These are phyloP conservation scores for Ditylenchus dipsaci DNA, from an alignment of 1,140 invertebrate species.

Conservation along the genomic window DNA sequence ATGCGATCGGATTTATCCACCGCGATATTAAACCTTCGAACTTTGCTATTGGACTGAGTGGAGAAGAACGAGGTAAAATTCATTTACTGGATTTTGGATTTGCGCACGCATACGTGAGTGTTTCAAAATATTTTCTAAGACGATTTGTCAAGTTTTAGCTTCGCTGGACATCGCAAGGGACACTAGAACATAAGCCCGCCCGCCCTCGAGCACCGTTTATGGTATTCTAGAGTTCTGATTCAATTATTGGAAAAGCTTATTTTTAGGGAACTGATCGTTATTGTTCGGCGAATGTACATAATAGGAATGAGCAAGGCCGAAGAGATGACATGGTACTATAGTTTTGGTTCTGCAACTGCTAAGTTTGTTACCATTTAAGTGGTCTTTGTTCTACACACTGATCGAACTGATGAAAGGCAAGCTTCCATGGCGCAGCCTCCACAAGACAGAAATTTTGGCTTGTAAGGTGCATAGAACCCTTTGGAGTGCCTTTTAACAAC, in stretches of 20 bases:
- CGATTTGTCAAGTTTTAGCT: slow-evolving; percentile 12
- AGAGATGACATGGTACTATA: slow-evolving; percentile 45
- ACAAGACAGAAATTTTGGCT: background rate
- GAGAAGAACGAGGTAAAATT: slow-evolving; percentile 17
- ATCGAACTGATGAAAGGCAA: slow-evolving; percentile 4
- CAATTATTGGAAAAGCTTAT: background rate
- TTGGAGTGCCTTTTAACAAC: background rate
- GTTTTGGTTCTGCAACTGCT: slow-evolving; percentile 40
- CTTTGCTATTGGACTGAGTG: slow-evolving; percentile 21
- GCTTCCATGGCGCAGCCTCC: background rate
- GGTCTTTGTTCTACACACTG: background rate
- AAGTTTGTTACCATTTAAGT: background rate
- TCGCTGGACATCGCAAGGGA: background rate
- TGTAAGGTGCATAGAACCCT: background rate
- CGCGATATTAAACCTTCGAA: slow-evolving; percentile 23
- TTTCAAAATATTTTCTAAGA: background rate
- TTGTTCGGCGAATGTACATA: slow-evolving; percentile 45
- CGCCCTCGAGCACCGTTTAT: slow-evolving; percentile 21
- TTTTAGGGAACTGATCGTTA: slow-evolving; percentile 42
- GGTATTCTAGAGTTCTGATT: background rate
- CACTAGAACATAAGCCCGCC: slow-evolving; percentile 1
- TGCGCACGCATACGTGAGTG: slow-evolving; percentile 28
- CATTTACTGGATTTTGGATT: slow-evolving; percentile 32
- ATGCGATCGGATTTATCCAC: slow-evolving; percentile 29
- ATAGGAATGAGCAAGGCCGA: slow-evolving; percentile 43